A percentile compares a stretch with the other conserved stretches of the same genome.
These are phyloP conservation scores for Pseudomyrmex dendroicus DNA, from an alignment of 1,140 invertebrate species.

Conservation along the genomic window DNA sequence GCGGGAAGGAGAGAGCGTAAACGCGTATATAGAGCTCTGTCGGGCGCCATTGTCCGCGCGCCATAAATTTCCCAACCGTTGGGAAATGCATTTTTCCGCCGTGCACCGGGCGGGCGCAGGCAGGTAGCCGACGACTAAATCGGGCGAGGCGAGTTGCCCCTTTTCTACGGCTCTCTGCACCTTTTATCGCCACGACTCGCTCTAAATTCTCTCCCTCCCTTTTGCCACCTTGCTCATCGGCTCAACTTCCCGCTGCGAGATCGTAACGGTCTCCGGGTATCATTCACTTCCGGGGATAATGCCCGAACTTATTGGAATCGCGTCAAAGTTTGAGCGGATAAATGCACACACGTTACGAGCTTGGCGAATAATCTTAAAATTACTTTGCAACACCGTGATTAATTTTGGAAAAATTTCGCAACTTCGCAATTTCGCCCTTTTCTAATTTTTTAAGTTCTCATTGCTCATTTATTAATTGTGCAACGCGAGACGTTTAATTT, in stretches of 20 bases:
- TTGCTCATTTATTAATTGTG: not conserved
- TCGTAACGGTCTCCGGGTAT: slow-evolving; percentile 54
- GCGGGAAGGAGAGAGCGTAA: slow-evolving; percentile 55
- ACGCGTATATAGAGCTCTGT: slow-evolving; percentile 58
- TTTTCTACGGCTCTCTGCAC: slow-evolving; percentile 44
- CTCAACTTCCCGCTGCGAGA: slow-evolving; percentile 65
- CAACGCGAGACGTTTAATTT: slow-evolving; percentile 18
- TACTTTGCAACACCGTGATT: not conserved
- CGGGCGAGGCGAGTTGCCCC: slow-evolving; percentile 17
- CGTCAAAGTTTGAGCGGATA: not conserved
- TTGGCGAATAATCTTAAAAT: not conserved
- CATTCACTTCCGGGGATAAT: slow-evolving; percentile 52
- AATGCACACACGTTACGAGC: too few species aligned
- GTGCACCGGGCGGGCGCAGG: slow-evolving; percentile 63
- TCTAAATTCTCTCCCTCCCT: slow-evolving; percentile 28
- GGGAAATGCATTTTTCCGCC: slow-evolving; percentile 79
- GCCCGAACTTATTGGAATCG: slow-evolving; percentile 20
- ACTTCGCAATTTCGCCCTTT: too few species aligned
- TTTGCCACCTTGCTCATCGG: slow-evolving; percentile 21
- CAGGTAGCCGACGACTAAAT: slow-evolving; percentile 67
- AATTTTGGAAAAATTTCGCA: not conserved
- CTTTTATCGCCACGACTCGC: slow-evolving; percentile 37
- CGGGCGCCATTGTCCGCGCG: slow-evolving; percentile 73
- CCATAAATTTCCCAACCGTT: slow-evolving; percentile 79
- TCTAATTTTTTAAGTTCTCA: not conserved